These are phyloP conservation scores for Ophion ventricosus DNA, from an alignment of 2,888 invertebrate species.

Conservation along the genomic window DNA sequence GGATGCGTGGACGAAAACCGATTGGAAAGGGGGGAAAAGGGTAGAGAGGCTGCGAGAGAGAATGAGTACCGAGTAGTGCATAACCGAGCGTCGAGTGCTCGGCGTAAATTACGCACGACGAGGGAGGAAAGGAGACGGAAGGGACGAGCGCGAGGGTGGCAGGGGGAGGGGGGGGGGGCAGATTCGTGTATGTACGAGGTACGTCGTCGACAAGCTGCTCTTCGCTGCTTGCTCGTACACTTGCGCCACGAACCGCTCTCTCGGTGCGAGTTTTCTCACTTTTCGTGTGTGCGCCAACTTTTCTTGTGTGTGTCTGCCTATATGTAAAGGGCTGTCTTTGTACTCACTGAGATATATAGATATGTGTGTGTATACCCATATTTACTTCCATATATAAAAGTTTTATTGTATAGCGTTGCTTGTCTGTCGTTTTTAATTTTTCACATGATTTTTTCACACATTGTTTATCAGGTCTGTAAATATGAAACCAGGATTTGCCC, in stretches of 20 bases:
- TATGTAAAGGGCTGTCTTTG: neutral
- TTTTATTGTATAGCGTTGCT: no score
- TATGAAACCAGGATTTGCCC: no score
- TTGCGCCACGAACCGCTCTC: slow-evolving; percentile 45
- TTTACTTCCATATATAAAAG: no score
- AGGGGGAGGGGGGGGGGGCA: slow-evolving; percentile 1
- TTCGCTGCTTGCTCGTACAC: slow-evolving; percentile 49
- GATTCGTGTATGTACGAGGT: slow-evolving; percentile 24
- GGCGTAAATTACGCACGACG: slow-evolving; percentile 67
- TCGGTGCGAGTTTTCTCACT: slow-evolving; percentile 61
- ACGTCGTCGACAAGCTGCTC: slow-evolving; percentile 53
- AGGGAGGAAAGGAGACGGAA: slow-evolving; percentile 18
- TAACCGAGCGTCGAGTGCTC: slow-evolving; percentile 64
- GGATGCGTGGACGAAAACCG: slow-evolving; percentile 7
- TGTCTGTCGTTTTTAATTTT: no score
- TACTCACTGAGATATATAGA: neutral
- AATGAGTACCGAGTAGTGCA: slow-evolving; percentile 57
- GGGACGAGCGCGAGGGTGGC: slow-evolving; percentile 36
- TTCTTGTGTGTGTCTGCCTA: slow-evolving; percentile 34
- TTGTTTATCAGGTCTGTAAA: no score
- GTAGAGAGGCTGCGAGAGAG: slow-evolving; percentile 39
- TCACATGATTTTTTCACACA: no score
- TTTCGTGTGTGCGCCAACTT: slow-evolving; percentile 48
- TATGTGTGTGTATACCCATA: neutral
- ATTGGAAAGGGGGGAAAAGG: slow-evolving; percentile 36